Base-by-base conservation (phyloP, 2,113 vertebrate genomes). In the Takifugu bimaculatus region DNA sequence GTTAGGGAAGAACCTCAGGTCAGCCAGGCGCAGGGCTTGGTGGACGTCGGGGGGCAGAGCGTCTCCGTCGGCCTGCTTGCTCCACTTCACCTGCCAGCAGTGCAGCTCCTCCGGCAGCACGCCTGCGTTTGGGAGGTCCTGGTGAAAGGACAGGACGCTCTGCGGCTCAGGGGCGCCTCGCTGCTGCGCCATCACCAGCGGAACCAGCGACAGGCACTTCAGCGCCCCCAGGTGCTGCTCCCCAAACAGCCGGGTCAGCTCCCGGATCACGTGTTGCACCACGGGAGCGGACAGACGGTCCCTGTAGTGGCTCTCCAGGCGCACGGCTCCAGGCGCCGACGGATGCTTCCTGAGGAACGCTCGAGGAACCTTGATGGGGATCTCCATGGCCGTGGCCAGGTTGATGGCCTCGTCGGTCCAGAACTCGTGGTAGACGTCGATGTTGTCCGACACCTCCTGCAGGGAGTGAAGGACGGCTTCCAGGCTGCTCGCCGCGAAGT, bases 31-130 rank as follows among this genome's bases (percentile, higher is more conserved):
- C 61, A 98, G 91, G 0, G 95, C 94, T 64, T 97, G 94, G 9
- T 89, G 91, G 74, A 98, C 91, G 35, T 84, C 94, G 63, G 91
- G 73, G 6, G 94, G 94, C n/a, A 94, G 86, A 4, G 90, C 91
- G 26, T 96, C 94, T 2, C 94, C 93, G 85, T 95, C 95, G 3
- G 91, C 91, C 62, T 92, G 88, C 82, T 98, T 96, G 65, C 95
- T 96, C 95, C 95, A 99, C 67, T 99, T 98, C 52, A 99, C 96
- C 70, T 92, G 92, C 96, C 96, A 99, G 72, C 96, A 99, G 55
- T 97, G 94, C 59, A 98, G 91, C 80, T 98, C 95, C 0, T 94
- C 94, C 3, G 94, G 91, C 25, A 98, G 92, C 0, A 92, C 95
- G 35, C 92, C 94, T 0, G 93, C 91, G 14, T 95, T 96, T 10